phyloP scores from a whole-genome alignment of 2,888 invertebrate species.

The Luffia ferchaultella region DNA sequence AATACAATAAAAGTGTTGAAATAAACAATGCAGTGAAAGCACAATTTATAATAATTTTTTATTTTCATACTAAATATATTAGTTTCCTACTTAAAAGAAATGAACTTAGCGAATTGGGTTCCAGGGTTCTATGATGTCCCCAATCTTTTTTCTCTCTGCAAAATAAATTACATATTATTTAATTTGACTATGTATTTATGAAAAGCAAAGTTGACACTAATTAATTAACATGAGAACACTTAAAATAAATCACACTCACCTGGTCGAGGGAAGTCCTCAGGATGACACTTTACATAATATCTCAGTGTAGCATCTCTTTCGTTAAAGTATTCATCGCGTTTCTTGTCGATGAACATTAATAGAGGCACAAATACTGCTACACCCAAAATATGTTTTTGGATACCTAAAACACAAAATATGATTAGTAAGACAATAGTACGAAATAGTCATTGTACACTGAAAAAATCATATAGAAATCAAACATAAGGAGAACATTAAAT shows the following conservation, averaged over 20 bases:
- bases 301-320: slow-evolving; percentile 76
- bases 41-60: no score
- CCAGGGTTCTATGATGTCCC: slow-evolving; percentile 71
- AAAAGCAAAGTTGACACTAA: no score
- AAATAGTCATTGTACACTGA: slow-evolving; percentile 27
- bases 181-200: no score
- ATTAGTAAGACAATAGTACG: slow-evolving; percentile 5
- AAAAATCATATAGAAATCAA: no score
- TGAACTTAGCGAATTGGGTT: slow-evolving; percentile 70
- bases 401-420: slow-evolving; percentile 30
- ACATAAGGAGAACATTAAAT: no score
- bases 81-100: neutral
- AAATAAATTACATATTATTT: slow-evolving; percentile 26
- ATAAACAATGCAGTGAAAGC: no score
- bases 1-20: no score
- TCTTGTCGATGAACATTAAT: slow-evolving; percentile 45
- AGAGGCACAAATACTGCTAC: slow-evolving; percentile 30
- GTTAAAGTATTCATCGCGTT: slow-evolving; percentile 64
- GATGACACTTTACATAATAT: slow-evolving; percentile 78
- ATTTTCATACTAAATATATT: no score
- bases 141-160: slow-evolving; percentile 70
- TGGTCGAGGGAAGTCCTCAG: slow-evolving; percentile 74
- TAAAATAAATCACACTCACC: slow-evolving; percentile 50
- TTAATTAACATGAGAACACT: neutral
- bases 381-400: slow-evolving; percentile 42